These are phyloP conservation scores for Medauroidea extradentata DNA, from an alignment of 1,140 invertebrate genomes.

Conservation along the genomic window DNA sequence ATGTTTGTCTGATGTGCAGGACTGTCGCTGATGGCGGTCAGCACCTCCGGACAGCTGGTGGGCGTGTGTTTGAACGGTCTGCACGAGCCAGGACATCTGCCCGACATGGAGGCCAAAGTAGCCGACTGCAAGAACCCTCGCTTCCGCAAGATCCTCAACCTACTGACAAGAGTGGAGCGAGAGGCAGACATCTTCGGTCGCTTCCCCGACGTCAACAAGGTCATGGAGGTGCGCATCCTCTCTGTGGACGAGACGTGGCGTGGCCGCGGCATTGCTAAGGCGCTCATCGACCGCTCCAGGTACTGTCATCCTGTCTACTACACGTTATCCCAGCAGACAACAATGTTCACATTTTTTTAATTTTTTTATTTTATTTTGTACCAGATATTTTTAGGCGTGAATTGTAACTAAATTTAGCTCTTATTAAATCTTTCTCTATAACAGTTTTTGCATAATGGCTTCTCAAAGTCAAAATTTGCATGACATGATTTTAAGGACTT, in stretches of 20 bases:
- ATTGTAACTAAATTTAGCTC: no score
- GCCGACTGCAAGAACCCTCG: constrained; percentile 35
- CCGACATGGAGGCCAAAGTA: constrained; percentile 8
- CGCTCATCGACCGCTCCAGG: constrained; percentile 58
- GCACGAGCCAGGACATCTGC: constrained; percentile 39
- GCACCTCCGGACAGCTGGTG: constrained; percentile 48
- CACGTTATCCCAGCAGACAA: no score
- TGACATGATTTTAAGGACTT: no score
- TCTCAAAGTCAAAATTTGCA: no score
- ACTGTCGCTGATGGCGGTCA: neutral
- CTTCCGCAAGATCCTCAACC: constrained; percentile 56
- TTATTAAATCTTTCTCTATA: no score
- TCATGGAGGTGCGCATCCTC: constrained; percentile 59
- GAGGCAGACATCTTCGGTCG: constrained; percentile 51
- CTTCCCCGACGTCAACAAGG: constrained; percentile 50
- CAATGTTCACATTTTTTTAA: no score
- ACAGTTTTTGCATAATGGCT: no score
- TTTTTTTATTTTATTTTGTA: no score
- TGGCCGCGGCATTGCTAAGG: constrained; percentile 59
- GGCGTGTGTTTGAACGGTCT: constrained; percentile 51
- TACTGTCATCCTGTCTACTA: no score
- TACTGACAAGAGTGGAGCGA: constrained; percentile 53
- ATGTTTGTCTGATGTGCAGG: no score
- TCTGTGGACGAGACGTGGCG: constrained; percentile 60
- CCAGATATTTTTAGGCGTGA: no score